Base-by-base conservation (phyloP, 2,888 invertebrate species). In the Chloromyia formosa region DNA sequence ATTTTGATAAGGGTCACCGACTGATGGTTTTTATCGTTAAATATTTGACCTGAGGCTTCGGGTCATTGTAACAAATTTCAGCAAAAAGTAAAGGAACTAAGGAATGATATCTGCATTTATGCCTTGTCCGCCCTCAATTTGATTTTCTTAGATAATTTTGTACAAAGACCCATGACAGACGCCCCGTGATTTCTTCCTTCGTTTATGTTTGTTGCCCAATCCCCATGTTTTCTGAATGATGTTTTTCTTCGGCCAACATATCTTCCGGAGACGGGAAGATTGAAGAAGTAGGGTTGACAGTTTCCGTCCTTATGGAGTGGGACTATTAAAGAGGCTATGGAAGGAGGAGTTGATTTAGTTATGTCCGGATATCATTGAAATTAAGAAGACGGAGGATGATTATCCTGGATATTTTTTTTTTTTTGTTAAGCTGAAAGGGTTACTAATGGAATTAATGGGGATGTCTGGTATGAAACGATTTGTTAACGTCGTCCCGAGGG, bases 1-100 rank as follows among this genome's bases (percentile, higher is more conserved):
- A 64, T 64, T 56, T 64, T 64, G 62, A 64, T 64, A 64, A 64
- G 62, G 62, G 62, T 64, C 62, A 64, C 2, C 27, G 27, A 35
- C 27, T 35, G 3, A 40, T 40, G 62, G 40, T 64, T 64, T 35
- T 64, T 40, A 64, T 64, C 62, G 16, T 64, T 40, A 18, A 16
- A 64, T 18, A 40, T 64, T 64, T 16, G 42, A 64, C 62, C 62
- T 40, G 16, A 12, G n/a, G 62, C 22, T 64, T 64, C 20, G 62
- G 62, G 62, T 64, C 62, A 64, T 60, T 23, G 60, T 60, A 10
- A 23, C 23, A 2, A 60, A 23, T 60, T 60, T 1, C 22, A 35
- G 7, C 60, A 60, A 23, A 60, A 60, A 35, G 7, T 4, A 35
- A 35, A 35, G 2, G 27, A 35, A 7, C 27, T 35, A 53, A 10